A percentile compares a stretch with the other conserved stretches of the same genome.
These are phyloP conservation scores for Coptotermes formosanus DNA, from an alignment of 1,140 invertebrate species.

Conservation along the genomic window DNA sequence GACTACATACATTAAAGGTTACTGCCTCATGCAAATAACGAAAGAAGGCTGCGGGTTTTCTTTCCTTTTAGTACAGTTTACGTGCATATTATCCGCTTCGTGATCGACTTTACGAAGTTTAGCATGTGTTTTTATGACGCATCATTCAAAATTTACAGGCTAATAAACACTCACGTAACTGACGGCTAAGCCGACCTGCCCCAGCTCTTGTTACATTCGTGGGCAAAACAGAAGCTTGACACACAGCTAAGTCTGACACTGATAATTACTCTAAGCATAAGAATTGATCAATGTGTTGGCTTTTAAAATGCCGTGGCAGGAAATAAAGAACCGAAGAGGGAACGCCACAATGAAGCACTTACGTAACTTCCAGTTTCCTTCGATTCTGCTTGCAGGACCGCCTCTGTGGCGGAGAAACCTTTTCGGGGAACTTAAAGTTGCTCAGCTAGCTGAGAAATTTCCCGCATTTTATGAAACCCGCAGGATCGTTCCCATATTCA, in stretches of 20 bases:
- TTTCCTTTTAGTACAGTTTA: neutral
- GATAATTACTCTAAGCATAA: neutral
- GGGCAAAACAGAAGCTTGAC: neutral
- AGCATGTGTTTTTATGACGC: neutral
- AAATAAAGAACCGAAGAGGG: too few relatives aligned
- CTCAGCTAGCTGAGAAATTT: too few relatives aligned
- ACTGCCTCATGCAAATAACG: neutral
- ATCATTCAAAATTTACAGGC: constrained; percentile 3
- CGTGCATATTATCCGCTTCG: neutral
- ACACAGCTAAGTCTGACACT: neutral
- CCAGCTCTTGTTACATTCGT: neutral
- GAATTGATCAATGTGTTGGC: neutral
- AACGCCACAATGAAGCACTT: too few relatives aligned
- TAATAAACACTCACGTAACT: neutral
- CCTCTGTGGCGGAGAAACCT: too few relatives aligned
- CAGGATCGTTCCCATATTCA: too few relatives aligned
- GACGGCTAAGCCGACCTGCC: neutral
- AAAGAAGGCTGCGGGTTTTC: neutral
- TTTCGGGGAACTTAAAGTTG: too few relatives aligned
- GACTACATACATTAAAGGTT: neutral
- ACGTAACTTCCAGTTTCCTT: too few relatives aligned
- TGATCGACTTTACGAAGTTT: neutral
- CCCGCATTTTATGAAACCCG: too few relatives aligned
- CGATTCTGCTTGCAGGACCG: too few relatives aligned
- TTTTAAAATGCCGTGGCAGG: too few relatives aligned